Evolutionary conservation across 37 sponge, comb jelly and placozoan genomes (phyloP), one percentile per base, ranked within the genome.

Genomic region (Crambe crambe): DNA sequence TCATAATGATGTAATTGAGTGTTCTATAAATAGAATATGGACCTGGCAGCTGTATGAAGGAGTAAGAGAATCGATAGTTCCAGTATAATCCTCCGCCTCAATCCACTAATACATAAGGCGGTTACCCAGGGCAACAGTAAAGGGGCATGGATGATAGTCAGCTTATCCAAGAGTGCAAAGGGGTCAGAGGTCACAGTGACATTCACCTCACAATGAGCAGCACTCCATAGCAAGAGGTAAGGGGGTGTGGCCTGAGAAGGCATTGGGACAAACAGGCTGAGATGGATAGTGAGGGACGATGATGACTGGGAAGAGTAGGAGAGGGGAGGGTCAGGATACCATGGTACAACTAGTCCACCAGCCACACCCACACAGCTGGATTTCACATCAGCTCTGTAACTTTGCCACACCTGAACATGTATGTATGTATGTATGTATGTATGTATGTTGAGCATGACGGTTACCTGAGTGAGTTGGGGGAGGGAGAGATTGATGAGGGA

Each of bases 41-140:
- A 74, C 75, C 75, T 74, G 27, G 67, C 42, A 22, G 31, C 29
- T 30, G 47, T 5, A 31, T 44, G 64, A 44, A 78, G 51, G 6
- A 66, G 35, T 26, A 44, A 2, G 17, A 78, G 35, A 42, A 31
- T 26, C 10, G 56, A 35, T 20, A 67, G 54, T 56, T 78, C 79
- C 35, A 63, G 29, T 23, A 10, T 4, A 27, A 78, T 27, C 30
- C 22, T 1, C 30, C 68, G 12, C 9, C 67, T 35, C 12, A 74
- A 22, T 3, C 40, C 74, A 18, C 67, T 26, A 15, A 83, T 56
- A 29, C 25, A 59, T 27, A 67, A 58, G 31, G 84, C 75, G 2
- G 76, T 38, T 10, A 83, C 42, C 84, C 84, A 83, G 57, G 84
- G 84, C 84, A 83, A 67, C 70, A 83, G 30, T 25, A 75, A 69